Percentiles rank a stretch among this genome's conserved stretches.
phyloP scores from a whole-genome alignment of 2,113 vertebrate genomes.

The Petaurus breviceps region DNA sequence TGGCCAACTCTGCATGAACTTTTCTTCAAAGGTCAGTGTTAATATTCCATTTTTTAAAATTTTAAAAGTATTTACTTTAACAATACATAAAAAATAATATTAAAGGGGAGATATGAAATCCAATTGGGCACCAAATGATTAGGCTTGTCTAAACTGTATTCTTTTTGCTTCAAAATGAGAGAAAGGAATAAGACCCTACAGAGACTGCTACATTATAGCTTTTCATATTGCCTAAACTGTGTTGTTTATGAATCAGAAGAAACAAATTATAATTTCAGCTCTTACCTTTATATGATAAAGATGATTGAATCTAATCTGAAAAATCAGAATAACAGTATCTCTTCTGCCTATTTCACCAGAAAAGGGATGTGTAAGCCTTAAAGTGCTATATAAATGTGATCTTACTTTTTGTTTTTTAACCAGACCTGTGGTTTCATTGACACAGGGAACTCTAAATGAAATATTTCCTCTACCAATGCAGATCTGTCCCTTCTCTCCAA shows the following conservation, averaged over 20 bases:
- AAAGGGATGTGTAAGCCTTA: background rate
- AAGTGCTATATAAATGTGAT: background rate
- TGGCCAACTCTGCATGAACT: background rate
- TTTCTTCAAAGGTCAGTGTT: background rate
- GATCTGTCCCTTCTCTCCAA: background rate
- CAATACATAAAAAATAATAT: background rate
- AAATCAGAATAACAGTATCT: background rate
- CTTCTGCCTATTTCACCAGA: background rate
- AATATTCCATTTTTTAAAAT: too few species aligned
- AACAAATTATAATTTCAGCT: background rate
- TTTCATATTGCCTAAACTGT: background rate
- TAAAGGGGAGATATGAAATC: background rate
- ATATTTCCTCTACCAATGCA: background rate
- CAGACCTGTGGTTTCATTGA: background rate
- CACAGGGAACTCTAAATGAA: background rate
- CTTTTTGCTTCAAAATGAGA: background rate
- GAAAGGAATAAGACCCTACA: background rate
- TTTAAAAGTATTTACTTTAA: background rate
- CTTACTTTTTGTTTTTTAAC: background rate
- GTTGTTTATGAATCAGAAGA: background rate
- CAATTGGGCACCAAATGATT: background rate
- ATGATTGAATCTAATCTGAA: background rate
- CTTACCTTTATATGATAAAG: background rate
- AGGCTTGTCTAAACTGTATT: background rate
- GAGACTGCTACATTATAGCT: background rate